Base-by-base conservation (phyloP, 2,113 vertebrate species). In the Phoenicopterus ruber region DNA sequence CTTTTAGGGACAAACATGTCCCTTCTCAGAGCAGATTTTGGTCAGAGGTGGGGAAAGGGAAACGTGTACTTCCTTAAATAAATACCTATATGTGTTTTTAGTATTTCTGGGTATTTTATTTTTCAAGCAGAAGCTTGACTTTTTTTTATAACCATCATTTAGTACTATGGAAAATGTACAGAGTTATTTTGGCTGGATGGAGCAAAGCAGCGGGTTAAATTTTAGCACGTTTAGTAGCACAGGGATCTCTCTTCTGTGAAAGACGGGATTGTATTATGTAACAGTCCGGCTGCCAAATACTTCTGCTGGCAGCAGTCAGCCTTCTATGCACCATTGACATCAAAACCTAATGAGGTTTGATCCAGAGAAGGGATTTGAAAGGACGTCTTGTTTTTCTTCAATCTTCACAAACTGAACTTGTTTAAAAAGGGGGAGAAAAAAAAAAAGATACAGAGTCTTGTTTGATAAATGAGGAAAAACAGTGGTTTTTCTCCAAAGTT, bases 241-340 rank as follows among this genome's bases (percentile, higher is more conserved):
- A 94, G 95, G 92, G 94, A 91, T 90, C 82, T 88, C 83, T 94
- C 93, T 91, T 82, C 96, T 97, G 86, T 97, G 96, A 97, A 97
- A 98, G 97, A 72, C 97, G 92, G 96, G 95, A 91, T 95, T 97
- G 97, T 97, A 96, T 97, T 98, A 97, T 98, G 93, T 97, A 97
- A 97, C 94, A 90, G 91, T 29, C 62, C 2, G 9, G 79, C 78
- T 97, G 97, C 97, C 97, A 98, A 98, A 97, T 96, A 93, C 97
- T 96, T 96, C 70, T 77, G 88, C 94, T 97, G 97, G 97, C 96
- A 94, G 86, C n/a, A 31, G 81, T 92, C 93, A 86, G 86, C 91
- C 91, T 95, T 97, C 97, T 96, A 93, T 97, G 97, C 96, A 97
- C 96, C 96, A 96, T 90, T 97, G 97, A 98, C 97, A 98, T 93